Evolutionary conservation across 2,113 vertebrate species (phyloP), one percentile per base, ranked within the genome.

Genomic region (Regulus satrapa): DNA sequence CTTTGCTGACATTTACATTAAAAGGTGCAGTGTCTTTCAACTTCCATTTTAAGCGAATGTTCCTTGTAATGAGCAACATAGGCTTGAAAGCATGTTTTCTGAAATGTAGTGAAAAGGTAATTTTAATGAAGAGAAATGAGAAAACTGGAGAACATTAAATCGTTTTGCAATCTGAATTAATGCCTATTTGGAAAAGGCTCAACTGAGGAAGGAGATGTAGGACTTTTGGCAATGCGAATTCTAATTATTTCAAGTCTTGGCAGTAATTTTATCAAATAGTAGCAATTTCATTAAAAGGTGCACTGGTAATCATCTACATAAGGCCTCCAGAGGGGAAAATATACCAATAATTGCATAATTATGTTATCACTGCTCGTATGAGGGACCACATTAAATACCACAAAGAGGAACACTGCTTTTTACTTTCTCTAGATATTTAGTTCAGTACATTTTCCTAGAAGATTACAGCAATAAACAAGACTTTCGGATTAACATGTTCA

Each of bases 161-260:
- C 26, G 10, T 62, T 95, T 49, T 66, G n/a, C 89, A 92, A 96
- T 93, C 94, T 96, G 96, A 97, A 97, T 93, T 96, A 85, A 94
- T 71, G 89, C 55, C 74, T 95, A 31, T 73, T 48, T 97, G 94
- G 94, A 97, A 95, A 87, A 95, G 83, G 85, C 88, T 95, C 97
- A 97, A 75, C 28, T 80, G 58, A 98, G 90, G 80, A 96, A 97
- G 90, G 89, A 97, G 96, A 97, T 95, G 68, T 48, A 61, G 73
- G 94, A 96, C 96, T 98, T 97, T 84, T 96, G 93, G 94, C 97
- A 97, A 95, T 74, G 89, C 3, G 4, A 95, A 98, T 97, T 92
- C 96, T 97, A 97, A 98, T 97, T 97, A 98, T 97, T 96, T 97
- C 95, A 97, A 97, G 84, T 64, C 88, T 93, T 97, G 95, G 96